Evolutionary conservation across 2,888 invertebrate genomes (phyloP), one percentile per base, ranked within the genome.

Genomic region (Drosophila longiperda): DNA sequence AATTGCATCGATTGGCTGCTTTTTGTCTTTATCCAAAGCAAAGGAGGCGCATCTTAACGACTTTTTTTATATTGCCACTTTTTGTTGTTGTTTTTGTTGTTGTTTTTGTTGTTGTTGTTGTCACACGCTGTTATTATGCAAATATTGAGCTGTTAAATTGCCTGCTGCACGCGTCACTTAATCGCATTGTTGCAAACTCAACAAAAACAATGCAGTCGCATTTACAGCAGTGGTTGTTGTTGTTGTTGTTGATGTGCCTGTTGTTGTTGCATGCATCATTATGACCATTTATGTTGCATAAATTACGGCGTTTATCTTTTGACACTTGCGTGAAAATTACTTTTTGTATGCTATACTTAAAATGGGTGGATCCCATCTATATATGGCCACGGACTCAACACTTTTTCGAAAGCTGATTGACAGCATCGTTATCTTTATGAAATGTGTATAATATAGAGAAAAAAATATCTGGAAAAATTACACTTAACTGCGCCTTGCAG

Each of bases 51-150:
- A 57, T 57, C 55, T 65, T 65, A 20, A 26, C 45, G 48, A 9
- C 20, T 20, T 60, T 57, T 45, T 15, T 54, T 34, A 1, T 54
- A 6, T 40, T 26, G 17, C 29, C 29, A 29, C 29, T 29, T 29
- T 29, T 50, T 52, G 15, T 45, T 62, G 40, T 36, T n/a, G n/a
- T n/a, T n/a, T n/a, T n/a, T n/a, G n/a, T n/a, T 40, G 70, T 63
- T 66, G 58, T 34, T 70, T 58, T 71, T 66, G 48, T 57, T 63
- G 52, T 53, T 79, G 61, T 34, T 59, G 76, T 76, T 81, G 87
- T 81, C 91, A 83, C 82, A 87, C 85, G 84, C 89, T 89, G 87
- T 89, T 91, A 91, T 89, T 89, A 89, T 89, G 89, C 89, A 91
- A 89, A 89, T 89, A 89, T 90, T 80, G 73, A 76, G 87, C 83